phyloP scores from a whole-genome alignment of 2,797 vertebrate species.

The Siniperca scherzeri region DNA sequence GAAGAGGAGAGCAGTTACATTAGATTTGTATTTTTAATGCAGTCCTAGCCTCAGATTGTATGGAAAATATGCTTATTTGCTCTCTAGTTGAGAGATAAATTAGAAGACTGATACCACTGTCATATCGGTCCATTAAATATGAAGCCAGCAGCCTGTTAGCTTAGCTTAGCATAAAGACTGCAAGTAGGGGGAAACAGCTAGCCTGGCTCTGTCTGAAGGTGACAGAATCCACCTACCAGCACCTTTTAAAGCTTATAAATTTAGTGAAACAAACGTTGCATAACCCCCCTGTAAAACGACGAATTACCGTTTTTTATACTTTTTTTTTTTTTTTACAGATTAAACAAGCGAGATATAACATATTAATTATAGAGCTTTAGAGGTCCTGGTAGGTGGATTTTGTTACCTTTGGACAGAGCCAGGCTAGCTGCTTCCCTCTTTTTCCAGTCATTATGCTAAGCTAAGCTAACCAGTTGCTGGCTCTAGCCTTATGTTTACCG shows the following conservation, averaged over 20 bases:
- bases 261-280: neutral
- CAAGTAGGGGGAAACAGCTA: neutral
- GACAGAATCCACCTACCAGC: neutral
- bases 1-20: neutral
- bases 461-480: no score
- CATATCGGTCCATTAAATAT: neutral
- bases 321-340: neutral
- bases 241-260: neutral
- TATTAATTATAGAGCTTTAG: neutral
- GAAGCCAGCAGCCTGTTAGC: slow-evolving; percentile 3
- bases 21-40: slow-evolving; percentile 23
- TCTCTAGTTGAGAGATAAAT: neutral
- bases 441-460: no score
- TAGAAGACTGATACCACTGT: neutral
- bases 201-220: neutral
- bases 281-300: no score
- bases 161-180: neutral
- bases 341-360: neutral
- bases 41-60: neutral
- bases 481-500: no score
- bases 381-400: neutral
- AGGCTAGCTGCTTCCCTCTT: neutral
- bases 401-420: neutral
- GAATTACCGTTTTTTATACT: neutral
- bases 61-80: neutral